A percentile compares a stretch with the other conserved stretches of the same genome.
Conservation (phyloP, 2,888 invertebrate genomes). For the Xanthorhoe designata region DNA sequence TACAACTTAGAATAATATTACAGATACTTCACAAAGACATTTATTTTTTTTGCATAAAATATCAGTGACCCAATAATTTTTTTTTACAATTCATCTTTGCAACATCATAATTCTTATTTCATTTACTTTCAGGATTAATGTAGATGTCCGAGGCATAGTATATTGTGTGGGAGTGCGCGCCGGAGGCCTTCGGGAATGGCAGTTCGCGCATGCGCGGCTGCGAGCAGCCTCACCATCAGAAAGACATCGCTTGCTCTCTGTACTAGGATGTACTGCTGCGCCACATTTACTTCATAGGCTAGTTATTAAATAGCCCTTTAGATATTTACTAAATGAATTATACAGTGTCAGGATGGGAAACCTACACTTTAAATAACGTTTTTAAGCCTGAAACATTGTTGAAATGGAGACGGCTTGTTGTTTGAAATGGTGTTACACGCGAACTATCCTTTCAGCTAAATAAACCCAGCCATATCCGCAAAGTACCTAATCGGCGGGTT, state of each 20-base stretch:
- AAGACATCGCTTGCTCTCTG: constrained; percentile 90
- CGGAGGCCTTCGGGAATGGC: constrained; percentile 95
- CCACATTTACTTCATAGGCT: constrained; percentile 91
- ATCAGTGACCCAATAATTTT: no score
- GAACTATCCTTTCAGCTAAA: no score
- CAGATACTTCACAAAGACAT: no score
- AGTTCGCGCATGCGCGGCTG: constrained; percentile 94
- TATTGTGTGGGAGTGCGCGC: constrained; percentile 94
- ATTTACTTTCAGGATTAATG: constrained; percentile 88
- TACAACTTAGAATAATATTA: no score
- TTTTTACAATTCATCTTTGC: no score
- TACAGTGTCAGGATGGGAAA: no score
- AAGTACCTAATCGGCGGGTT: no score
- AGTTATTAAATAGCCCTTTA: background rate
- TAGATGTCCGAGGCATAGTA: constrained; percentile 92
- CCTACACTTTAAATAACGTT: background rate
- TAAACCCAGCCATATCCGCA: no score
- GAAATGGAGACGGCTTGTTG: no score
- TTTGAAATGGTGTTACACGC: no score
- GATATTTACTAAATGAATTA: background rate
- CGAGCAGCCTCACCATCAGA: constrained; percentile 92
- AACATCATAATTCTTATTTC: no score
- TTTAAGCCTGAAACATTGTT: background rate
- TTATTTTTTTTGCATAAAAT: no score
- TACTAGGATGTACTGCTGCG: constrained; percentile 93